phyloP scores from a whole-genome alignment of 2,888 invertebrate species.

The Orthosia cruda region DNA sequence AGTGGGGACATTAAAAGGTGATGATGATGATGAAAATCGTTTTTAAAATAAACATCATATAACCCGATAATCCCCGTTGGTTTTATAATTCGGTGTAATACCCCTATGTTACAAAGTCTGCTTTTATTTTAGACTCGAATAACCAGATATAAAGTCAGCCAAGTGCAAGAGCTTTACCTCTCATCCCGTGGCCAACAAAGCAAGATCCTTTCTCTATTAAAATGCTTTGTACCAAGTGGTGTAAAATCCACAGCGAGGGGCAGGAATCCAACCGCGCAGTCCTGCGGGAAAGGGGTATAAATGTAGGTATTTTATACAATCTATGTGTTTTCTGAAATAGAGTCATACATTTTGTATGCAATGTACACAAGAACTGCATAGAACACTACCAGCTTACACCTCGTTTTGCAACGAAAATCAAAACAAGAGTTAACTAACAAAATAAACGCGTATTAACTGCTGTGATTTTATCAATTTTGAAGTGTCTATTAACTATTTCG shows the following conservation, averaged over 20 bases:
- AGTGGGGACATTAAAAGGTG: too few species aligned
- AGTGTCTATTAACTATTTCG: too few species aligned
- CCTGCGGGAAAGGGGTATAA: constrained; percentile 8
- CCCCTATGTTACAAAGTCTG: constrained; percentile 7
- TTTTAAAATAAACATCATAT: too few species aligned
- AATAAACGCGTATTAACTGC: too few species aligned
- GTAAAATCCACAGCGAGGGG: constrained; percentile 35
- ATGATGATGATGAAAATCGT: too few species aligned
- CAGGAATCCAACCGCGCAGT: constrained; percentile 4
- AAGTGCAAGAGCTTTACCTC: constrained; percentile 24
- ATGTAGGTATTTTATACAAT: constrained; percentile 19
- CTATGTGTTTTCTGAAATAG: constrained; percentile 17
- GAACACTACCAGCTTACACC: not conserved
- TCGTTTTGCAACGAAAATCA: too few species aligned
- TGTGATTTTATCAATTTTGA: too few species aligned
- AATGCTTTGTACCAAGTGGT: constrained; percentile 40
- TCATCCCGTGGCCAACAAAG: constrained; percentile 35
- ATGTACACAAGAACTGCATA: not conserved
- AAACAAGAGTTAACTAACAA: too few species aligned
- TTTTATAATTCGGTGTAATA: not conserved
- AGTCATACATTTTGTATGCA: not conserved
- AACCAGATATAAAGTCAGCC: constrained; percentile 17
- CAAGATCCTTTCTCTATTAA: constrained; percentile 41
- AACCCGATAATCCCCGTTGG: not conserved
- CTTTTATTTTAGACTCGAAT: constrained; percentile 25